A percentile compares a stretch with the other conserved stretches of the same genome.
Evolutionary conservation across 2,113 vertebrate species (phyloP).

Genomic region (Cromileptes altivelis): DNA sequence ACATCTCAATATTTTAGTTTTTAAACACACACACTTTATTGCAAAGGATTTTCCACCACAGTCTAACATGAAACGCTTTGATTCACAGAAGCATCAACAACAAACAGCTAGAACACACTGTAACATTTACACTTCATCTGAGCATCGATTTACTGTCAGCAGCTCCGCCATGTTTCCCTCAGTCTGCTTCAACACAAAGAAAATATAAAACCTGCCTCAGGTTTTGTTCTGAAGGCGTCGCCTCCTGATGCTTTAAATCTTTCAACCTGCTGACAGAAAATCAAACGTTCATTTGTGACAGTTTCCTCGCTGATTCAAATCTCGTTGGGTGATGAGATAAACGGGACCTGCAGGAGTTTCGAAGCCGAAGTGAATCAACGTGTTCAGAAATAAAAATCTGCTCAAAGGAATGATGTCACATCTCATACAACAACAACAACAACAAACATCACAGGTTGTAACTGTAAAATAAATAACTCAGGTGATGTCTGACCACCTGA

Average conservation of each 20-base stretch:
- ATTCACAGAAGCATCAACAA: not conserved
- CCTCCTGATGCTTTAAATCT: too few relatives aligned
- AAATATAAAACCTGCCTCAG: too few relatives aligned
- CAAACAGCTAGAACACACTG: not conserved
- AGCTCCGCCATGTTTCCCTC: not conserved
- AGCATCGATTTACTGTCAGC: not conserved
- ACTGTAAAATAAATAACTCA: conserved; percentile 61
- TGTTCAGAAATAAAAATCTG: not conserved
- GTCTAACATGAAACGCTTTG: not conserved
- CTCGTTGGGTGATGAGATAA: too few relatives aligned
- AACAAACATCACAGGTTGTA: conserved; percentile 3
- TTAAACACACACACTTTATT: conserved; percentile 11
- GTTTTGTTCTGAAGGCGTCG: too few relatives aligned
- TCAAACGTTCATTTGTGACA: too few relatives aligned
- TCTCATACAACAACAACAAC: conserved; percentile 36
- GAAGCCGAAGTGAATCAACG: too few relatives aligned
- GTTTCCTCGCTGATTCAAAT: too few relatives aligned
- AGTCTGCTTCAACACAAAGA: not conserved
- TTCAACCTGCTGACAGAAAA: too few relatives aligned
- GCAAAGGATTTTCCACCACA: not conserved
- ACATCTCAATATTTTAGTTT: not conserved
- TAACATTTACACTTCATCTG: not conserved
- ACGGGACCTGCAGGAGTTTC: too few relatives aligned
- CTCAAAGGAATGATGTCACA: conserved; percentile 29
- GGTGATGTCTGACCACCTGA: not conserved